Evolutionary conservation across 2,888 invertebrate genomes (phyloP), one percentile per base, ranked within the genome.

Genomic region (Drosophila mimetica): DNA sequence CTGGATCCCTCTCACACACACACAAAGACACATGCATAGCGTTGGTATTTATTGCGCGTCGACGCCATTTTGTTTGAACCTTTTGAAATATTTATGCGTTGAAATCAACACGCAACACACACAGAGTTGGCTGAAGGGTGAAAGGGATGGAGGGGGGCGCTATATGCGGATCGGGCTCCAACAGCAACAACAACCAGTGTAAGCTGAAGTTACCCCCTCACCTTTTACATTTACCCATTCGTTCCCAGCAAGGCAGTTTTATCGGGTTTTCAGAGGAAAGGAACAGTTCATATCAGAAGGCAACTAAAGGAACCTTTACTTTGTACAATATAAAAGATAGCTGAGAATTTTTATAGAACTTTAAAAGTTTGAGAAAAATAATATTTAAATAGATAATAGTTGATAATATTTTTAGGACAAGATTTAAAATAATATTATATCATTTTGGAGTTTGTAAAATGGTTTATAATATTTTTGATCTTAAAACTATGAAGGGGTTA

Each of bases 61-160:
- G 84, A 84, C 84, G 84, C 84, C 84, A 84, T 84, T 84, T 84
- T 84, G 84, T 84, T 82, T 82, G 82, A 86, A 84, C 85, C 86
- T 76, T 77, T 76, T 84, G 85, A 74, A 84, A 85, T 82, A 85
- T 85, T 85, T 85, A 85, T 85, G 87, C 84, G 84, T 86, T 82
- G 86, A 85, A 86, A 81, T 84, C 86, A 84, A 84, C 84, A 84
- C 84, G 86, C 84, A 84, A 76, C 84, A 79, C 78, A 77, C 77
- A 61, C 50, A 61, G 16, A 50, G 28, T 22, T 25, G 58, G 36
- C 13, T 8, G 67, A 41, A 61, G 66, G 58, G 59, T 51, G 28
- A 65, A 75, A 59, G 16, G 20, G 28, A 25, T 4, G 22, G n/a
- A 14, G n/a, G 3, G 34, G 22, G 18, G 13, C 8, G 8, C 11